Conservation (phyloP, 30 jellyfish, hydroid and myxozoan species). For the Cassiopea andromeda region DNA sequence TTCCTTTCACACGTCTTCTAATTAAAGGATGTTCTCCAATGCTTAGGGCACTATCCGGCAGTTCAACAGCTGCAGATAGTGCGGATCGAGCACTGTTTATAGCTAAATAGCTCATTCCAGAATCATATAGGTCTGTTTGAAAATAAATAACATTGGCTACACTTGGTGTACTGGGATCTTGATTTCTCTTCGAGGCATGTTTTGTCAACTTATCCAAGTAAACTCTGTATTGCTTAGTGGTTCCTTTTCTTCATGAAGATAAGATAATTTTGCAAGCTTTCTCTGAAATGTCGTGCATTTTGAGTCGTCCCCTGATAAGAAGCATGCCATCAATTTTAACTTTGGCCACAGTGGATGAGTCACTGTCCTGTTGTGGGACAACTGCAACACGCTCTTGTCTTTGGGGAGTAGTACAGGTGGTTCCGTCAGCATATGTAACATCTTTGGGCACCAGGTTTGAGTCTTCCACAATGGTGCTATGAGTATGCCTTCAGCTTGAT, state of each 20-base stretch:
- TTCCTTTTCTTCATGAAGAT: neutral
- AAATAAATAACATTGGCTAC: neutral
- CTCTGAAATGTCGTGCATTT: neutral
- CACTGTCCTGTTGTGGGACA: neutral
- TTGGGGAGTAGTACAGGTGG: neutral
- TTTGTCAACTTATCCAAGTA: neutral
- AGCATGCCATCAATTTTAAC: neutral
- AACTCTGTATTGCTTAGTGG: neutral
- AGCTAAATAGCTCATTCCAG: no score
- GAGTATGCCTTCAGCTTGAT: neutral
- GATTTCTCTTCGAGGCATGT: neutral
- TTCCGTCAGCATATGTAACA: neutral
- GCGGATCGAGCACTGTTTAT: no score
- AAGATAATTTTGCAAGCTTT: neutral
- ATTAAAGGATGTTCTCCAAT: no score
- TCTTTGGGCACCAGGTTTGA: neutral
- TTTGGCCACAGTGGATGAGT: neutral
- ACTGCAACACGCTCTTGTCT: neutral
- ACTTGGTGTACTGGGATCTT: neutral
- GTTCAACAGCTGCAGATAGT: no score
- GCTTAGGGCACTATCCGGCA: no score
- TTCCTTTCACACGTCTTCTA: no score
- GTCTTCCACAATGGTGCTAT: neutral
- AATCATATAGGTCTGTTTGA: neutral
- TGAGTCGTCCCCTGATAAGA: neutral